These are phyloP conservation scores for Dusona sp. DNA, from an alignment of 2,888 invertebrate species.

Conservation along the genomic window DNA sequence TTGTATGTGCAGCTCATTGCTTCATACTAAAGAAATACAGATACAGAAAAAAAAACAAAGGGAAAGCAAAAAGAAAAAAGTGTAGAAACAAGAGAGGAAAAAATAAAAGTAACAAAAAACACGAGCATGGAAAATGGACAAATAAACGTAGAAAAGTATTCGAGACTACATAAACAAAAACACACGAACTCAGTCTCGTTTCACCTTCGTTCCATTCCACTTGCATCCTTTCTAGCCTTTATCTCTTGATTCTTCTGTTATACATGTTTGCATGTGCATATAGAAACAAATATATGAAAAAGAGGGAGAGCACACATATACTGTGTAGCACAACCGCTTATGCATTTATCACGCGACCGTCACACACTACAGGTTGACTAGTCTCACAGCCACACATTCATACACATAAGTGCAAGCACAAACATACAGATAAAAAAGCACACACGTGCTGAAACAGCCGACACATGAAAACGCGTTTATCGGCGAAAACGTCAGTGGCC, in stretches of 20 bases:
- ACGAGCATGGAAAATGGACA: conserved; percentile 25
- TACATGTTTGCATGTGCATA: neutral
- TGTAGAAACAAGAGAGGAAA: too few relatives aligned
- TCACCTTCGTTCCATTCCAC: conserved; percentile 48
- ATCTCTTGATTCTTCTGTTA: conserved; percentile 54
- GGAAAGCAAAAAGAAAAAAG: too few relatives aligned
- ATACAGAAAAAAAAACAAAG: too few relatives aligned
- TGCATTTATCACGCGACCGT: conserved; percentile 68
- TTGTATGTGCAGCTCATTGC: too few relatives aligned
- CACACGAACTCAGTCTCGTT: conserved; percentile 23
- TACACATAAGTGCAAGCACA: neutral
- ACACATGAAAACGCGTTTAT: conserved; percentile 59
- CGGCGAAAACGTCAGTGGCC: conserved; percentile 54
- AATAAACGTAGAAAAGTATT: conserved; percentile 17
- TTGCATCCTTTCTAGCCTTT: conserved; percentile 54
- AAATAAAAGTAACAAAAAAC: too few relatives aligned
- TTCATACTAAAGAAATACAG: too few relatives aligned
- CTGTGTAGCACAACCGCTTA: conserved; percentile 60
- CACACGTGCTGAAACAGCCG: conserved; percentile 18
- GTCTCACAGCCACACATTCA: neutral
- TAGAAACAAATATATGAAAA: neutral
- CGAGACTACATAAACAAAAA: conserved; percentile 22
- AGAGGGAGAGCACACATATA: conserved; percentile 30
- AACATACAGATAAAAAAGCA: neutral
- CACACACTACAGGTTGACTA: conserved; percentile 39